These are phyloP conservation scores for Sylvicapra grimmia DNA, from an alignment of 2,113 vertebrate genomes.

Conservation along the genomic window DNA sequence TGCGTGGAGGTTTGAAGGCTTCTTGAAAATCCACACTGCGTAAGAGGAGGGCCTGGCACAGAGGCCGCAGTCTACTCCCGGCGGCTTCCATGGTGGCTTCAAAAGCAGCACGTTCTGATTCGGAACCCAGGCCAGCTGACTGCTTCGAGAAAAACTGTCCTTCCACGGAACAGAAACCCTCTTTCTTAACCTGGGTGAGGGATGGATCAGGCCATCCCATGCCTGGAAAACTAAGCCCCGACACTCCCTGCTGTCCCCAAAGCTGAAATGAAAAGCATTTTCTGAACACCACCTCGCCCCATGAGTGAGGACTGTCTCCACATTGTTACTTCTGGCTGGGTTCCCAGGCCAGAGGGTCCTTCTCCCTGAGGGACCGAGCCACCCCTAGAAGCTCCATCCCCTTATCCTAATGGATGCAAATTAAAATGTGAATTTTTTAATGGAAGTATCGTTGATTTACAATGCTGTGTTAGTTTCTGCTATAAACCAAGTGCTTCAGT, in stretches of 20 bases:
- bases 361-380: background rate
- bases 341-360: background rate
- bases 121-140: background rate
- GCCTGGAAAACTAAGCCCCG: background rate
- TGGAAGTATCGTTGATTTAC: background rate
- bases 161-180: background rate
- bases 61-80: background rate
- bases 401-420: background rate
- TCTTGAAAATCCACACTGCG: background rate
- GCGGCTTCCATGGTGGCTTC: background rate
- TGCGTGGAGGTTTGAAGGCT: background rate
- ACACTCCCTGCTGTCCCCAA: background rate
- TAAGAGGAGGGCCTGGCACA: background rate
- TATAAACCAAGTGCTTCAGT: background rate
- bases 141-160: background rate
- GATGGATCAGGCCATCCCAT: background rate
- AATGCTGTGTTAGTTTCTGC: background rate
- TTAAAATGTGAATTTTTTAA: background rate
- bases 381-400: background rate
- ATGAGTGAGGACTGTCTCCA: background rate
- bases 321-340: accelerated
- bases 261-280: background rate
- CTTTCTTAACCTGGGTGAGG: background rate
- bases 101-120: background rate
- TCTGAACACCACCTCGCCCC: background rate